These are phyloP conservation scores for Diuraphis noxia DNA, from an alignment of 1,140 invertebrate genomes.

Conservation along the genomic window DNA sequence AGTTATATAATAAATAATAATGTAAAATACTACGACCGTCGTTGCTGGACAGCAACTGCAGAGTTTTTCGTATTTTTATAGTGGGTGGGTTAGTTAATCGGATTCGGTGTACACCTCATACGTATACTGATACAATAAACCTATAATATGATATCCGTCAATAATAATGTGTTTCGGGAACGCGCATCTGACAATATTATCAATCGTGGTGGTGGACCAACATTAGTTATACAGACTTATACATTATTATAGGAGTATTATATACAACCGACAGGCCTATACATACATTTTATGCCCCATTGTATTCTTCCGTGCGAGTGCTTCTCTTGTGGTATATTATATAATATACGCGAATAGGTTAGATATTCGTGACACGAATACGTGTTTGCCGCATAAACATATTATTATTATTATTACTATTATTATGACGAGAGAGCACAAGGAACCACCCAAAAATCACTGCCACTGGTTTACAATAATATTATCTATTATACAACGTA, in stretches of 20 bases:
- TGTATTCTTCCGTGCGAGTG: background rate
- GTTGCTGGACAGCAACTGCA: background rate
- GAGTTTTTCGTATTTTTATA: background rate
- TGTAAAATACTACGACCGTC: background rate
- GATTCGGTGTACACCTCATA: background rate
- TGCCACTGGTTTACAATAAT: background rate
- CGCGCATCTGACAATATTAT: background rate
- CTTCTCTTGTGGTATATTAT: background rate
- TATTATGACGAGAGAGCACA: background rate
- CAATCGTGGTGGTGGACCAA: background rate
- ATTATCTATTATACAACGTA: background rate
- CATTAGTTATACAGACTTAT: background rate
- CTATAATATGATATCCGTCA: background rate
- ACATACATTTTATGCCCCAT: background rate
- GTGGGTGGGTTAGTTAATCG: background rate
- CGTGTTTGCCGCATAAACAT: background rate
- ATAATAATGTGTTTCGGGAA: background rate
- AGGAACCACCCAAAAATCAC: background rate
- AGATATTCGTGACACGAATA: background rate
- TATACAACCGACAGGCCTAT: no score
- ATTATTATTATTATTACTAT: background rate
- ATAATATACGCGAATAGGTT: background rate
- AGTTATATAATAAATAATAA: background rate
- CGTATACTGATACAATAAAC: background rate
- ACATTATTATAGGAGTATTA: background rate